Evolutionary conservation across 2,797 vertebrate genomes (phyloP).

Genomic region (Anguilla anguilla): DNA sequence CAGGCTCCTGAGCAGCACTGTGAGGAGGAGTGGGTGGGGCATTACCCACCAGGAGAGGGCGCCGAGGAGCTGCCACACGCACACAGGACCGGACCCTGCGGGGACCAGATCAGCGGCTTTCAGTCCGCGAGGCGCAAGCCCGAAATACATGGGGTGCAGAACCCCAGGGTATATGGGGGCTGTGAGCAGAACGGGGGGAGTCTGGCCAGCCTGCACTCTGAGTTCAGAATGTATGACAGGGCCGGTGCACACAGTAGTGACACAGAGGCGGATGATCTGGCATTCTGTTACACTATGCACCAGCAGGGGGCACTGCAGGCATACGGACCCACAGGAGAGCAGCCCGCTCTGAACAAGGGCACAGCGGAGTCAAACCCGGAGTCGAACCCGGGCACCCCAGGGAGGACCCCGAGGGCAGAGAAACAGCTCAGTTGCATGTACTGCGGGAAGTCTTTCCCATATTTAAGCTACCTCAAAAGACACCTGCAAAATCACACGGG

Average conservation of each 20-base stretch:
- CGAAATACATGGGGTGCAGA: no score
- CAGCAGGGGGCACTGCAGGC: neutral
- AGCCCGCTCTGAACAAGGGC: neutral
- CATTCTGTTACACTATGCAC: neutral
- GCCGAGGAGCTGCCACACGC: neutral
- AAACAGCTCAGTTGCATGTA: neutral
- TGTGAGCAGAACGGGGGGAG: no score
- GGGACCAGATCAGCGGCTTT: no score
- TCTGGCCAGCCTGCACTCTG: neutral
- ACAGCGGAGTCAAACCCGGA: neutral
- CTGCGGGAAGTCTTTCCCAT: neutral
- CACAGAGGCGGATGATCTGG: neutral
- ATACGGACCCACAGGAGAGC: neutral
- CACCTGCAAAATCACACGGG: neutral
- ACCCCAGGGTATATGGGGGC: no score
- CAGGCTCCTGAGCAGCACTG: neutral
- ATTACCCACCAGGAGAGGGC: neutral
- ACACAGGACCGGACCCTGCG: neutral
- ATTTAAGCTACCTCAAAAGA: slow-evolving; percentile 5
- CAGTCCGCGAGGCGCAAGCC: no score
- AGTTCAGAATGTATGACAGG: neutral
- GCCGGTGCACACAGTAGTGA: neutral
- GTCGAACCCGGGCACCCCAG: neutral
- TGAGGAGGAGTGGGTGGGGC: neutral
- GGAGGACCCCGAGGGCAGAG: neutral